Evolutionary conservation across 2,888 invertebrate species (phyloP).

Genomic region (Callinectes sapidus): DNA sequence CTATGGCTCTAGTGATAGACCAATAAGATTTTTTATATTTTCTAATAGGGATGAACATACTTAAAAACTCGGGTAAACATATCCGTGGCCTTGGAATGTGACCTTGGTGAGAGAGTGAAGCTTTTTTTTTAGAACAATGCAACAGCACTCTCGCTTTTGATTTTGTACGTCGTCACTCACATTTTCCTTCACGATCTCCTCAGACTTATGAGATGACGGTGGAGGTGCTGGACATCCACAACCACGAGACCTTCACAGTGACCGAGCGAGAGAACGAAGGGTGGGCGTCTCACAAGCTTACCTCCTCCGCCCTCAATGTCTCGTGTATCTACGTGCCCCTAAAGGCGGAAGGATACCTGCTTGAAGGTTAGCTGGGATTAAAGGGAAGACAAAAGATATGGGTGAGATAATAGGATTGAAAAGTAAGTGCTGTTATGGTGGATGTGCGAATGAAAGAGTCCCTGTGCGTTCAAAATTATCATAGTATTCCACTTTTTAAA

Average conservation of each 20-base stretch:
- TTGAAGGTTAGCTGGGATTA: constrained; percentile 63
- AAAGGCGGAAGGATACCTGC: constrained; percentile 62
- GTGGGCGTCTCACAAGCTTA: constrained; percentile 63
- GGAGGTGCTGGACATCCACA: constrained; percentile 54
- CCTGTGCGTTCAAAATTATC: background rate
- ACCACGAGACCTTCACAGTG: constrained; percentile 63
- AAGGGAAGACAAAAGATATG: background rate
- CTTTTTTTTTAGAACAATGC: too few species aligned
- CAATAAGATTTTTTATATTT: too few species aligned
- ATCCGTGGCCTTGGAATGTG: too few species aligned
- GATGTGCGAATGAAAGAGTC: background rate
- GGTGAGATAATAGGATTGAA: background rate
- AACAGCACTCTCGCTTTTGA: background rate
- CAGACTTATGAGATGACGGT: constrained; percentile 66
- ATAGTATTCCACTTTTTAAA: too few species aligned
- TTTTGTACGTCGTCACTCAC: background rate
- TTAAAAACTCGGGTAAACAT: too few species aligned
- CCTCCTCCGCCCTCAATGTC: constrained; percentile 53
- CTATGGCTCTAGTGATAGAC: background rate
- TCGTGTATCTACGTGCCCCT: constrained; percentile 66
- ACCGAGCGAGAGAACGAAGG: constrained; percentile 64
- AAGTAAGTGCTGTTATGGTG: background rate
- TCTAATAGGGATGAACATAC: too few species aligned
- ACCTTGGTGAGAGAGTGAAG: too few species aligned
- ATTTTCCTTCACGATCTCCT: background rate